phyloP scores from a whole-genome alignment of 2,888 invertebrate genomes.

The Conchocele bisecta region DNA sequence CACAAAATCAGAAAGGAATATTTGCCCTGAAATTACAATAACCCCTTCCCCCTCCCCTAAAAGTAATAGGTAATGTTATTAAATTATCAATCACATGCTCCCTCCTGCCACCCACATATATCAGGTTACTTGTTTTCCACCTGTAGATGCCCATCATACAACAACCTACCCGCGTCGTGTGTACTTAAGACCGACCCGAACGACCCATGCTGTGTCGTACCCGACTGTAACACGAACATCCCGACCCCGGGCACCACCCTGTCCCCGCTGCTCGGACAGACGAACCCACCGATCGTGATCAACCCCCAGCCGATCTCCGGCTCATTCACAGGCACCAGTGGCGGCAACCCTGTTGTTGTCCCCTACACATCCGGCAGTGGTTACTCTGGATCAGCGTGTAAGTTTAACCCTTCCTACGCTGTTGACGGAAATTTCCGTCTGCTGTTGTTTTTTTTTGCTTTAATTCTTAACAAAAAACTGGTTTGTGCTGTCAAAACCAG shows the following conservation, averaged over 20 bases:
- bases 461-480: no score
- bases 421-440: no score
- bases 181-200: constrained; percentile 57
- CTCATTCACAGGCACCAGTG: constrained; percentile 64
- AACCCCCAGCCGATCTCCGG: constrained; percentile 61
- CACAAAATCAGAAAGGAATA: no score
- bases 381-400: constrained; percentile 25
- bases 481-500: no score
- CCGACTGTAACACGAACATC: constrained; percentile 63
- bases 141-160: constrained; percentile 66
- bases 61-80: no score
- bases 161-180: constrained; percentile 51
- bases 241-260: constrained; percentile 40
- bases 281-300: constrained; percentile 54
- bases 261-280: constrained; percentile 51
- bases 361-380: constrained; percentile 23
- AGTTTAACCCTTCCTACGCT: no score
- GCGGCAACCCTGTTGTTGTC: constrained; percentile 42
- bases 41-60: no score
- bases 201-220: constrained; percentile 66
- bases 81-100: no score
- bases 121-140: no score
- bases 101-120: no score
- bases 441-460: no score
- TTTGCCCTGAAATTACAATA: no score